Base-by-base conservation (phyloP, 2,797 vertebrate genomes). In the Acrossocheilus fasciatus region DNA sequence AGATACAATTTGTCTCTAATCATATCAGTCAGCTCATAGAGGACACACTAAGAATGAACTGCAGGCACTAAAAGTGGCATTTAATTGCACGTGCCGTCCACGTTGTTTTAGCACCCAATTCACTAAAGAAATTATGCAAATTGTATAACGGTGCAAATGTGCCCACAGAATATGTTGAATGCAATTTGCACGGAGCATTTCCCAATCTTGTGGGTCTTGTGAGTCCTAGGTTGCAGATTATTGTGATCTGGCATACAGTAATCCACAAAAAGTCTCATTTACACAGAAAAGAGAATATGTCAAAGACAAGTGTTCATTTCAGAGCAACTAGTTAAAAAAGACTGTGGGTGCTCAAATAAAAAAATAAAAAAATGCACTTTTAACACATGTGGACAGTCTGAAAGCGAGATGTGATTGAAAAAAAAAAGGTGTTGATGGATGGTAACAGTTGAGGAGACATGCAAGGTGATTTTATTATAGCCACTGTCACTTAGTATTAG, bases 71-170 rank as follows among this genome's bases (percentile, higher is more conserved):
- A 39, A 81, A 50, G 18, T 52, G 20, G 3, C 6, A 8, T 50
- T 68, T 68, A 66, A 81, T 68, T 81, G 80, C 80, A 68, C 7
- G 12, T 75, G 72, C 69, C 23, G 7, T 62, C 80, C 50, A 3
- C 12, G 4, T 69, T 50, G 45, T 79, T 79, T 78, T 79, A 79
- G 54, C 57, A 45, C 8, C 57, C 57, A 64, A 64, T 64, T 64
- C 77, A 45, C 54, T 64, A 45, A 79, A 79, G 57, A 79, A 79
- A 79, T 79, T 79, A 79, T 79, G 77, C 39, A 79, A 79, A 79
- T 79, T 43, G 77, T 62, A 43, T 79, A 79, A 79, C 39, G 1
- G 14, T 36, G 39, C 39, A 43, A 79, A 79, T 26, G 36, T 23
- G 8, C 23, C 39, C 54, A 43, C 39, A 43, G 23, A 62, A 79